Conservation (phyloP, 2,113 vertebrate genomes). For the Ascaphus truei region DNA sequence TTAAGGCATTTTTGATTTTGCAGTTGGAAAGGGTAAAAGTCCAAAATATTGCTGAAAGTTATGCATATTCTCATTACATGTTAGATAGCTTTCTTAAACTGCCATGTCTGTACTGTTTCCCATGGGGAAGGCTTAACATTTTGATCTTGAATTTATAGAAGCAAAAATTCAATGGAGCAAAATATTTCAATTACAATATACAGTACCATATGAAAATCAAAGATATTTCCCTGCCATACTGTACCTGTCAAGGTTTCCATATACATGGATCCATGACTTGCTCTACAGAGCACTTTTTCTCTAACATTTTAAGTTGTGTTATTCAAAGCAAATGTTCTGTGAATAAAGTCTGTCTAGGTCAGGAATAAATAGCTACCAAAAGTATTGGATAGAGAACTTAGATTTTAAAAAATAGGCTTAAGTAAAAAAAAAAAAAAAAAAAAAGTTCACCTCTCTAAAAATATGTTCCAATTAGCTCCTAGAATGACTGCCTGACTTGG, state of each 20-base stretch:
- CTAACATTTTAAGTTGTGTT: not conserved
- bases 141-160: slow-evolving; percentile 6
- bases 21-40: not conserved
- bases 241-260: not conserved
- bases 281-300: too few species aligned
- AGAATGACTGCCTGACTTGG: too few species aligned
- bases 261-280: not conserved
- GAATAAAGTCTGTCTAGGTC: not conserved
- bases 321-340: not conserved
- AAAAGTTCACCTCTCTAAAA: too few species aligned
- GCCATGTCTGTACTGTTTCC: slow-evolving; percentile 7
- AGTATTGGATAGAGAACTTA: not conserved
- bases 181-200: not conserved
- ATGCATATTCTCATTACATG: not conserved
- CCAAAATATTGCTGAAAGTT: not conserved
- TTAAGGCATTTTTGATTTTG: slow-evolving; percentile 24
- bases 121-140: slow-evolving; percentile 6
- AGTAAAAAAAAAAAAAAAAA: too few species aligned
- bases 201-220: not conserved
- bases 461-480: too few species aligned
- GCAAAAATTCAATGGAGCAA: not conserved
- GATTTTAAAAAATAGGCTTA: not conserved
- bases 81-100: not conserved
- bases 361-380: not conserved
- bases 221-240: not conserved